Evolutionary conservation across 1,140 invertebrate species (phyloP).

Genomic region (Philaenus spumarius): DNA sequence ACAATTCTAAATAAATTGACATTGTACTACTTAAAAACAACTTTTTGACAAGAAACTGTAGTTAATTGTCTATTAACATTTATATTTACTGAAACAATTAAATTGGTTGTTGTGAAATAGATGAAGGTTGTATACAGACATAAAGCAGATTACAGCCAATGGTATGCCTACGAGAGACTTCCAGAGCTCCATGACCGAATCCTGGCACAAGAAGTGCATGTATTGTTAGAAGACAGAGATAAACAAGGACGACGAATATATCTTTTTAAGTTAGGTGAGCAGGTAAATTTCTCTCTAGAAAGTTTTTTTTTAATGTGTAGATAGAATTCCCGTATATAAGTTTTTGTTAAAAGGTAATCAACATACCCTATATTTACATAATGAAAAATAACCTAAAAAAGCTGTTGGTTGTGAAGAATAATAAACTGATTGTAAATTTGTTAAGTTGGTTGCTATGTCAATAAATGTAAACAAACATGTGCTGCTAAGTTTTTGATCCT

Average conservation of each 20-base stretch:
- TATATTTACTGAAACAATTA: conserved; percentile 6
- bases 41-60: too few relatives aligned
- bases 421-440: too few relatives aligned
- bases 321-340: background rate
- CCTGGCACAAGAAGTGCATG: conserved; percentile 31
- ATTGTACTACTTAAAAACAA: too few relatives aligned
- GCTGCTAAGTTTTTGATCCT: too few relatives aligned
- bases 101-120: too few relatives aligned
- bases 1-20: too few relatives aligned
- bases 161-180: conserved; percentile 33
- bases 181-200: conserved; percentile 25
- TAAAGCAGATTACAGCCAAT: conserved; percentile 32
- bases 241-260: conserved; percentile 35
- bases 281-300: too few relatives aligned
- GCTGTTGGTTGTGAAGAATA: too few relatives aligned
- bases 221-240: conserved; percentile 33
- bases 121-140: conserved; percentile 32
- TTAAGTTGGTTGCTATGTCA: too few relatives aligned
- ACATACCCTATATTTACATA: too few relatives aligned
- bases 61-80: background rate
- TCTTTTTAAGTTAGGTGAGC: conserved; percentile 35
- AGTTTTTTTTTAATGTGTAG: background rate
- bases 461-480: too few relatives aligned
- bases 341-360: background rate
- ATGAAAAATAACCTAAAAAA: too few relatives aligned